Percentiles rank a stretch among this genome's conserved stretches.
phyloP scores from a whole-genome alignment of 2,797 vertebrate species.

The Leuciscus waleckii region DNA sequence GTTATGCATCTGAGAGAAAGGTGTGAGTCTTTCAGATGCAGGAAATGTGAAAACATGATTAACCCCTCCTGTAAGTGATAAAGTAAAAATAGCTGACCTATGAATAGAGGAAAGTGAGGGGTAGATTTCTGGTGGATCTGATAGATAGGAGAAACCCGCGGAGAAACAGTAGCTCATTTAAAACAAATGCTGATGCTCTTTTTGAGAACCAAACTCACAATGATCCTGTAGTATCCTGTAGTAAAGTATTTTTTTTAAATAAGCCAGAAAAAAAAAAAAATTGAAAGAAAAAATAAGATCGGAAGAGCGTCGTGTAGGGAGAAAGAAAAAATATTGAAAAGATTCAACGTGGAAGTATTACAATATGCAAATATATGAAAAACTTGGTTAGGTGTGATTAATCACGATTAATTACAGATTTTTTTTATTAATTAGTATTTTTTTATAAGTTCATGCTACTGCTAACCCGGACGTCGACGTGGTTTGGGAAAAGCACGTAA shows the following conservation, averaged over 20 bases:
- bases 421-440: too few relatives aligned
- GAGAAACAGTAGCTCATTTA: neutral
- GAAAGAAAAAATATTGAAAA: neutral
- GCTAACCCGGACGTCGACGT: too few relatives aligned
- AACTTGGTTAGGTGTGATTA: neutral
- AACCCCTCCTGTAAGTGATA: constrained; percentile 2
- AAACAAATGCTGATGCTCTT: neutral
- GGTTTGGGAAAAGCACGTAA: too few relatives aligned
- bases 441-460: too few relatives aligned
- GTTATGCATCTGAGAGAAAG: constrained; percentile 25
- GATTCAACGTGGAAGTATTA: neutral
- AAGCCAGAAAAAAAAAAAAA: neutral
- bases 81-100: constrained; percentile 29
- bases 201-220: constrained; percentile 25
- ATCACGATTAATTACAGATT: too few relatives aligned
- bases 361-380: neutral
- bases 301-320: too few relatives aligned
- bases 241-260: neutral
- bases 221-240: neutral
- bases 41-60: constrained; percentile 3
- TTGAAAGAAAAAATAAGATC: too few relatives aligned
- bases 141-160: neutral
- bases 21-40: constrained; percentile 4
- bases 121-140: neutral
- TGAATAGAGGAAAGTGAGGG: constrained; percentile 35